Evolutionary conservation across 2,797 vertebrate species (phyloP), one percentile per base, ranked within the genome.

Genomic region (Ciconia nigra): DNA sequence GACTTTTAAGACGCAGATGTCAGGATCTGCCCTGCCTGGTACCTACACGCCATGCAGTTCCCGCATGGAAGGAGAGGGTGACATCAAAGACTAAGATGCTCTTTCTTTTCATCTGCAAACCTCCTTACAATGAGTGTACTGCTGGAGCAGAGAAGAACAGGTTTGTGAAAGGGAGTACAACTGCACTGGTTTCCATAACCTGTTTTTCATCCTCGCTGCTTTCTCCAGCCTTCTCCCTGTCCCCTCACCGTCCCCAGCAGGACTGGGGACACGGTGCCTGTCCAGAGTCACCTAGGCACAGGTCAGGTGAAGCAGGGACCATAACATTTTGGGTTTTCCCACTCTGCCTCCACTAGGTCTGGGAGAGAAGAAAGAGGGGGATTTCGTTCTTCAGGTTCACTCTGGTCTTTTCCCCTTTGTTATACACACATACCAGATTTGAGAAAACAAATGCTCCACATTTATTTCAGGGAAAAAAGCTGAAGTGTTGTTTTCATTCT

Each of bases 11-110:
- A 42, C 1, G 3, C 8, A 5, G 26, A 3, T 47, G 44, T 63
- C 59, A 47, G 65, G 44, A 39, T 57, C 66, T 87, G 49, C 35
- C 26, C 29, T 2, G 3, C 44, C 59, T 42, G 24, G 28, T 44
- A 51, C 2, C 1, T 57, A 7, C 8, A 3, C 0, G 0, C 31
- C 9, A 5, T 5, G 11, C 1, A 11, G 57, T 19, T 44, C 51
- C 61, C 1, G 1, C 0, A 0, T 2, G 11, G 58, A 41, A 79
- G 37, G 22, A 70, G 25, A 63, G 19, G 15, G 31, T 65, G 11
- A 59, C 3, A 3, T 39, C n/a, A 80, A 80, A 91, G 54, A n/a
- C 37, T 35, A 65, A 74, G 67, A 61, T 44, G 19, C 8, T 79
- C 18, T 51, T 83, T 85, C 33, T 62, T 31, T 91, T 89, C 28